Percentiles rank a stretch among this genome's conserved stretches.
These are phyloP conservation scores for Calidris pygmaea DNA, from an alignment of 2,113 vertebrate species.

Conservation along the genomic window DNA sequence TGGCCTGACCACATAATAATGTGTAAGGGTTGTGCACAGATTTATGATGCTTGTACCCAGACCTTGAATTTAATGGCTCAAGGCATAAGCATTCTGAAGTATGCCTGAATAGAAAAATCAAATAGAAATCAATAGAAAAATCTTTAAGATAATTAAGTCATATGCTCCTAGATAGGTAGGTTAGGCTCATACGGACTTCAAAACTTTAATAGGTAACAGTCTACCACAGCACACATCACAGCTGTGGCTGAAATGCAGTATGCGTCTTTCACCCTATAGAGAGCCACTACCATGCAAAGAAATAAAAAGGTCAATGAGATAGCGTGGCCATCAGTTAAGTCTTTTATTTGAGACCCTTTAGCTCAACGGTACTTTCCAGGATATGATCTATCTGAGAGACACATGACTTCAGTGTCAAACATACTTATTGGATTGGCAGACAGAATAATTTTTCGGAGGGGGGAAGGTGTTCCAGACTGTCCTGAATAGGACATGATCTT, in stretches of 20 bases:
- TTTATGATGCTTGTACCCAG: neutral
- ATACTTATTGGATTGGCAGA: neutral
- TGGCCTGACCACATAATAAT: neutral
- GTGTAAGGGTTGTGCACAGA: neutral
- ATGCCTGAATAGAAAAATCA: neutral
- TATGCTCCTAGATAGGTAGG: neutral
- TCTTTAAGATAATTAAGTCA: neutral
- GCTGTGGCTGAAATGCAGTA: neutral
- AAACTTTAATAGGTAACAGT: neutral
- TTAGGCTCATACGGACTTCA: neutral
- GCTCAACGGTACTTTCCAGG: neutral
- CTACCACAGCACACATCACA: neutral
- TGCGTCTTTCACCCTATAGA: neutral
- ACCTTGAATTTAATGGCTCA: neutral
- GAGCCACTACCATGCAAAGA: neutral
- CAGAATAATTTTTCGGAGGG: neutral
- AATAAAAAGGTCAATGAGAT: neutral
- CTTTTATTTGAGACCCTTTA: neutral
- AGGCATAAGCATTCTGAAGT: neutral
- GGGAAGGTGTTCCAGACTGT: fast-evolving
- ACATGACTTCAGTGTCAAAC: neutral
- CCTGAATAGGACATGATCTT: neutral
- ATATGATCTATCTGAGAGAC: neutral
- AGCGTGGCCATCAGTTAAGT: neutral
- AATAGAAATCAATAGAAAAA: neutral